These are phyloP conservation scores for Trogon surrucura DNA, from an alignment of 2,113 vertebrate species.

Conservation along the genomic window DNA sequence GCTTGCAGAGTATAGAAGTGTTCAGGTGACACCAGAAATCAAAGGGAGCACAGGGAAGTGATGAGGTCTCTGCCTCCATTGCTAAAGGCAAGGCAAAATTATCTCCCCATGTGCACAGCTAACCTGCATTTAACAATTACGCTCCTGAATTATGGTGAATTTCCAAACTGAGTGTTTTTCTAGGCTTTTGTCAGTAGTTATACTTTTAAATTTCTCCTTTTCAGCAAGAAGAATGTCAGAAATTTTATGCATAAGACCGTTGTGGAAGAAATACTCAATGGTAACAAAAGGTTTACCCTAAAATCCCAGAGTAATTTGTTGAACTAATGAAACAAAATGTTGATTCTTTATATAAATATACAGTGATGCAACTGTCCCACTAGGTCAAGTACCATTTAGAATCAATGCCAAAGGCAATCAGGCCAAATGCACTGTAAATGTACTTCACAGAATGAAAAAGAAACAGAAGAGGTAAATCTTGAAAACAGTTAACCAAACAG, in stretches of 20 bases:
- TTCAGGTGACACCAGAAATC: not conserved
- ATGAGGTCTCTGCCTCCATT: not conserved
- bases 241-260: not conserved
- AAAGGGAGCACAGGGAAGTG: not conserved
- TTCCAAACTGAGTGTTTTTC: not conserved
- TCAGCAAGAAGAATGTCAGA: not conserved
- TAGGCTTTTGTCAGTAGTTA: not conserved
- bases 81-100: not conserved
- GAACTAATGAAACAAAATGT: not conserved
- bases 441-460: not conserved
- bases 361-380: not conserved
- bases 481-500: not conserved
- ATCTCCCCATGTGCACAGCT: not conserved
- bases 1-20: not conserved
- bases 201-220: not conserved
- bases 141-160: not conserved
- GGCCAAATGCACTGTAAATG: not conserved
- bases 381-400: not conserved
- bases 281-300: not conserved
- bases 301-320: rapidly evolving
- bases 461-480: not conserved
- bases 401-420: not conserved
- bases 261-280: not conserved
- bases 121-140: not conserved
- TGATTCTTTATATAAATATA: not conserved